Evolutionary conservation across 2,797 vertebrate genomes (phyloP).

Genomic region (Xenopus petersii): DNA sequence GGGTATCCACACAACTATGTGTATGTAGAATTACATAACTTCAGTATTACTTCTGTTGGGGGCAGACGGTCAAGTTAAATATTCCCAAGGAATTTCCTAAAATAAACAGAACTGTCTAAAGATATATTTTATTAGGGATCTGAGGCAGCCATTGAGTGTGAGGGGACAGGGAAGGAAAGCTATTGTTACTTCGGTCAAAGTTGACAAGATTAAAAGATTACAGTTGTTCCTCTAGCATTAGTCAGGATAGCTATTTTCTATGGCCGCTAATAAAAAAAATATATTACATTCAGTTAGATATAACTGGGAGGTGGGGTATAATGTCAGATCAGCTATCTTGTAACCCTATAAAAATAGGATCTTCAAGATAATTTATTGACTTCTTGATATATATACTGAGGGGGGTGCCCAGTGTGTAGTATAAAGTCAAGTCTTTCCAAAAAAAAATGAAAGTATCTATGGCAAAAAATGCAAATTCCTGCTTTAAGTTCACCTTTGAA

Average conservation of each 20-base stretch:
- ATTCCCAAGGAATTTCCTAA: conserved; percentile 25
- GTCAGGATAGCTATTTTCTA: neutral
- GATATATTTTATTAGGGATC: conserved; percentile 23
- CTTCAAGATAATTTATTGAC: too few species aligned
- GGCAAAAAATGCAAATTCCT: too few species aligned
- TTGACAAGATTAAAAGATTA: conserved; percentile 23
- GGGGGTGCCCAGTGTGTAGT: too few species aligned
- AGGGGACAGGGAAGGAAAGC: conserved; percentile 13
- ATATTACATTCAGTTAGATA: too few species aligned
- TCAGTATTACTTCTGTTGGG: neutral
- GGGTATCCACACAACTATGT: neutral
- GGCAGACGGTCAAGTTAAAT: conserved; percentile 1
- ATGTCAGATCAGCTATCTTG: too few species aligned
- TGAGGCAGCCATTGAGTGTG: neutral
- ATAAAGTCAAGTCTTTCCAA: too few species aligned
- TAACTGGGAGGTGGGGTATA: too few species aligned
- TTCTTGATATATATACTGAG: too few species aligned
- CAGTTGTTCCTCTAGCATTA: conserved; percentile 25
- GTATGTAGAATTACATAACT: neutral
- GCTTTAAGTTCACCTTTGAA: too few species aligned
- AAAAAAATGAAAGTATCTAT: too few species aligned
- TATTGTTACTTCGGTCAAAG: conserved; percentile 21
- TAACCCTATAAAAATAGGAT: too few species aligned
- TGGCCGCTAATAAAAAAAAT: neutral
- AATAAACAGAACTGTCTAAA: conserved; percentile 30